Evolutionary conservation across 2,888 invertebrate species (phyloP), one percentile per base, ranked within the genome.

Genomic region (Bedellia somnulentella): DNA sequence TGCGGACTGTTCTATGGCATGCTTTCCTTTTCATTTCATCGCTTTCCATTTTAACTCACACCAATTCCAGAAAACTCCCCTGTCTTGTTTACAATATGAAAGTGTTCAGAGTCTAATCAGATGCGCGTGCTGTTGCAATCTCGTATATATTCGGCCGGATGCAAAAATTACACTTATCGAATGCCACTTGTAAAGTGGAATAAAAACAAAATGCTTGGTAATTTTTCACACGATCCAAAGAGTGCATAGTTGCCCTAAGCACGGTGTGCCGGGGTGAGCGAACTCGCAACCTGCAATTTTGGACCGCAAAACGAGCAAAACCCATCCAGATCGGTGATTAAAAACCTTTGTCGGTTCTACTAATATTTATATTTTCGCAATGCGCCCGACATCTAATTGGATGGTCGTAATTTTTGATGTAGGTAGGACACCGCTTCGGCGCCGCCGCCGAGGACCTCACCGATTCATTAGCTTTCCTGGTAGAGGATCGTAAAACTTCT

Each of bases 281-380:
- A 73, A 66, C 75, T 60, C 59, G 52, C 64, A 63, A 64, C 60
- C 71, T 66, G 73, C 66, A 73, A 73, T 73, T 75, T 73, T 49
- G 71, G 71, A 75, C 75, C 75, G 75, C 75, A 75, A 75, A 75
- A 75, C 56, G 68, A 70, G 52, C 57, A 71, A 70, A 59, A 68
- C 54, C 57, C 53, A 62, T 58, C 53, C 56, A 57, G 70, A 75
- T 75, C 58, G 64, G 70, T 71, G 75, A 75, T 75, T 73, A 73
- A 71, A 71, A 73, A 68, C 71, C 71, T 75, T 75, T 75, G 75
- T 73, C 75, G 75, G 75, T 68, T 73, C 73, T 75, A 75, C 75
- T 75, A 75, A 75, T 75, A 75, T 75, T 75, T 73, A 75, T 75
- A 75, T 75, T 71, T 70, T 71, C 63, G 67, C 70, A 59, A 66